These are phyloP conservation scores for Tarsius wallacei DNA, from an alignment of 2,797 vertebrate genomes.

Conservation along the genomic window DNA sequence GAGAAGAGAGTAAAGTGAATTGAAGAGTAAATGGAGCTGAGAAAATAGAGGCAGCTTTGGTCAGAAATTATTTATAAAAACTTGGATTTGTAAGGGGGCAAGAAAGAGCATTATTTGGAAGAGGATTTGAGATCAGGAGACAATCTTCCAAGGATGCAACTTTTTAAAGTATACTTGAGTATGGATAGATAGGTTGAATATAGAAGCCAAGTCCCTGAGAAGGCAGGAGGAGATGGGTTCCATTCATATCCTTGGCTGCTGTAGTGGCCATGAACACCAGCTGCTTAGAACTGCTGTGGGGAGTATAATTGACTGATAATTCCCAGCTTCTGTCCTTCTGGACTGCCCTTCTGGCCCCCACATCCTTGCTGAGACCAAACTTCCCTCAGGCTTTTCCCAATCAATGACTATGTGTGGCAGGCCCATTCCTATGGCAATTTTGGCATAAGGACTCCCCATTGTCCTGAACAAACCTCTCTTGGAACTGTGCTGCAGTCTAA, in stretches of 20 bases:
- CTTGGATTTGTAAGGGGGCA: not conserved
- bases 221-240: not conserved
- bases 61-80: not conserved
- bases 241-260: not conserved
- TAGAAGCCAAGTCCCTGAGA: not conserved
- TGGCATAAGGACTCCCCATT: not conserved
- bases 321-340: slow-evolving; percentile 16
- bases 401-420: not conserved
- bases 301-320: not conserved
- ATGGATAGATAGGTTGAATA: not conserved
- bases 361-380: not conserved
- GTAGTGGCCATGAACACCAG: not conserved
- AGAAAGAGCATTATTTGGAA: not conserved
- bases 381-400: not conserved
- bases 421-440: not conserved
- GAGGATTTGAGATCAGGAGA: not conserved
- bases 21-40: not conserved
- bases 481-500: not conserved
- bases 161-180: not conserved
- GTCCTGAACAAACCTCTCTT: not conserved
- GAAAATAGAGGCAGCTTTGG: not conserved
- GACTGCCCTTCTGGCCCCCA: no score
- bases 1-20: not conserved
- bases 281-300: not conserved
- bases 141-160: slow-evolving; percentile 4